Conservation (phyloP, 2,113 vertebrate genomes). For the Murina feae region DNA sequence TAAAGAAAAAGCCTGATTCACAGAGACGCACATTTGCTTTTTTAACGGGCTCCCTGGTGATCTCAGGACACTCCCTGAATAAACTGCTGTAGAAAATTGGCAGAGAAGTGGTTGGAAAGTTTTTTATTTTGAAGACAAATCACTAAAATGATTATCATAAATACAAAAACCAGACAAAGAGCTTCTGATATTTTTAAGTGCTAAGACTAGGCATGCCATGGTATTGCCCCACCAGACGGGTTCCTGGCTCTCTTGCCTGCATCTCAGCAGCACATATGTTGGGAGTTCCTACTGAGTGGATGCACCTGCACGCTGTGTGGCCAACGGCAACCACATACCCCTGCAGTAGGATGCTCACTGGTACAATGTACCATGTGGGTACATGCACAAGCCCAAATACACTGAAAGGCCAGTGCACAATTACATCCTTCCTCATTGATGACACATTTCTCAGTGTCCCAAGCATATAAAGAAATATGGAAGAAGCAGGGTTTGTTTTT, state of each 20-base stretch:
- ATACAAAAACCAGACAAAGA: not conserved
- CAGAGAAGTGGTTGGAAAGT: not conserved
- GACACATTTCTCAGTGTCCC: not conserved
- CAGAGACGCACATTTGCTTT: not conserved
- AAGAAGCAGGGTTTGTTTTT: not conserved
- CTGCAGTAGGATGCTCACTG: too few species aligned
- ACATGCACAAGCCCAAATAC: not conserved
- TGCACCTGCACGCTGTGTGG: not conserved
- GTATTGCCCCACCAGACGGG: fast-evolving
- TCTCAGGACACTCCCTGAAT: not conserved
- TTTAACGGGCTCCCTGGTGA: not conserved
- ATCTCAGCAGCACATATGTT: too few species aligned
- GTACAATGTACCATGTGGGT: not conserved
- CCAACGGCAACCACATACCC: not conserved
- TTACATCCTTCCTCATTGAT: not conserved
- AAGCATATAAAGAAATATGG: not conserved
- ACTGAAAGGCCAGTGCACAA: not conserved
- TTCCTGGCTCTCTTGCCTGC: not conserved
- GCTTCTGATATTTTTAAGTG: not conserved
- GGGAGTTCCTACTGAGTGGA: fast-evolving
- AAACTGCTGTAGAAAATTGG: not conserved
- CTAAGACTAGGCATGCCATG: not conserved
- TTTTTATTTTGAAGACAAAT: not conserved
- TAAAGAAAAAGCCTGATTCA: not conserved
- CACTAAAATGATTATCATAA: not conserved